phyloP scores from a whole-genome alignment of 1,140 invertebrate species.

The Drosophila varians region DNA sequence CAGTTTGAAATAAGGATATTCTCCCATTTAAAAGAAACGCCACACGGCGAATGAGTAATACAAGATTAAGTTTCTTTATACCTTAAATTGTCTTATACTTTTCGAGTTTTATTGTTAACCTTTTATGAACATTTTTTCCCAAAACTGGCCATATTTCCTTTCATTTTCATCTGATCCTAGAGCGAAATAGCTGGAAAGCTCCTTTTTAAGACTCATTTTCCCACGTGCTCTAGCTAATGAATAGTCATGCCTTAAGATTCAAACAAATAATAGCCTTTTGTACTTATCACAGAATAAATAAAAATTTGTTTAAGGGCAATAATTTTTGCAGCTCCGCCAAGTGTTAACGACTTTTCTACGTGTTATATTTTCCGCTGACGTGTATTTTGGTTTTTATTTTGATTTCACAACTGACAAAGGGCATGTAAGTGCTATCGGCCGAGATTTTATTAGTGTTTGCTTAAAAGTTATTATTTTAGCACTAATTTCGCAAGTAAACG shows the following conservation, averaged over 20 bases:
- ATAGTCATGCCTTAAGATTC: not conserved
- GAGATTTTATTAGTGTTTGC: conserved; percentile 2
- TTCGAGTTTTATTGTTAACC: too few relatives aligned
- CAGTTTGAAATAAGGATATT: too few relatives aligned
- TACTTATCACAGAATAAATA: not conserved
- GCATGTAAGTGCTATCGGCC: conserved; percentile 7
- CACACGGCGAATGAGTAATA: too few relatives aligned
- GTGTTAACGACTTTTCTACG: not conserved
- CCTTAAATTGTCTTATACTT: too few relatives aligned
- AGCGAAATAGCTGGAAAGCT: too few relatives aligned
- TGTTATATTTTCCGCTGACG: not conserved
- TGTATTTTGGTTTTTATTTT: not conserved
- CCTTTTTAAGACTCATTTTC: too few relatives aligned
- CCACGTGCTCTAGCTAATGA: too few relatives aligned
- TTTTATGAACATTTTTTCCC: too few relatives aligned
- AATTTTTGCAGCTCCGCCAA: not conserved
- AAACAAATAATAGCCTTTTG: not conserved
- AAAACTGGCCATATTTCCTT: too few relatives aligned
- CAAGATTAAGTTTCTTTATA: too few relatives aligned
- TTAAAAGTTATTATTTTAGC: not conserved
- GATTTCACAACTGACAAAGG: conserved; percentile 9
- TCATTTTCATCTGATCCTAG: too few relatives aligned
- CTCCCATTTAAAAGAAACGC: too few relatives aligned
- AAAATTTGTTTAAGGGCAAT: not conserved
- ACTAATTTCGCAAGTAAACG: not conserved